phyloP scores from a whole-genome alignment of 1,140 invertebrate genomes.

The Orius insidiosus region DNA sequence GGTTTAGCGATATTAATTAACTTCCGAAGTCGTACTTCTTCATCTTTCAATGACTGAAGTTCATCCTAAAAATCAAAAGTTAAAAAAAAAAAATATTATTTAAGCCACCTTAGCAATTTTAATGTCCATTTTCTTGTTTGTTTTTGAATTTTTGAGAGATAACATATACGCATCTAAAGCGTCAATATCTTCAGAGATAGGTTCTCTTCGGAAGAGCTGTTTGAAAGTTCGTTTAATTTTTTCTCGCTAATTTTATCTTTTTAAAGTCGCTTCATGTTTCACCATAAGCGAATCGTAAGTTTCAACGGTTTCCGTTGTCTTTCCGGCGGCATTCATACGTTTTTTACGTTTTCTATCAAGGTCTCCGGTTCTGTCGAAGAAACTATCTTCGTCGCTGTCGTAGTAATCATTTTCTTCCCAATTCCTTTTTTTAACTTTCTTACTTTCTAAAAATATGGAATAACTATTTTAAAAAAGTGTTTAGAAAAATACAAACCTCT shows the following conservation, averaged over 20 bases:
- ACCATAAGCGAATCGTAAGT: constrained; percentile 59
- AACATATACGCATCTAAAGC: constrained; percentile 58
- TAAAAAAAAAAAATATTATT: constrained; percentile 9
- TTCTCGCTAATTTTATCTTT: constrained; percentile 29
- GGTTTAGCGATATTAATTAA: constrained; percentile 66
- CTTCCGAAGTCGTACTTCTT: constrained; percentile 47
- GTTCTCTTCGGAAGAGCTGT: constrained; percentile 15
- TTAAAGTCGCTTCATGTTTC: constrained; percentile 41
- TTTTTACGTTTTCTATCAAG: too few relatives aligned
- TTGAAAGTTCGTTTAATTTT: constrained; percentile 15
- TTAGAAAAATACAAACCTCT: too few relatives aligned
- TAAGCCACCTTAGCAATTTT: constrained; percentile 34
- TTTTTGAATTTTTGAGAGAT: constrained; percentile 30
- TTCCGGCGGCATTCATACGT: constrained; percentile 51
- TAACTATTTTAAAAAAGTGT: too few relatives aligned
- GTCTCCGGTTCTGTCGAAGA: too few relatives aligned
- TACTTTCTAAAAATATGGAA: too few relatives aligned
- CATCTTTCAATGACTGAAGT: constrained; percentile 40
- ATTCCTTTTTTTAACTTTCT: too few relatives aligned
- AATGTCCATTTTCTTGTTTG: constrained; percentile 31
- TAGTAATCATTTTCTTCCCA: too few relatives aligned
- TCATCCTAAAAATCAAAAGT: constrained; percentile 11
- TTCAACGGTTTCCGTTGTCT: constrained; percentile 37
- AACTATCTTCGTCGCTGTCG: too few relatives aligned
- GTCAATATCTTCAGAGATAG: constrained; percentile 34